A percentile compares a stretch with the other conserved stretches of the same genome.
Evolutionary conservation across 30 jellyfish, hydroid and myxozoan genomes (phyloP).

Genomic region (Morbakka virulenta): DNA sequence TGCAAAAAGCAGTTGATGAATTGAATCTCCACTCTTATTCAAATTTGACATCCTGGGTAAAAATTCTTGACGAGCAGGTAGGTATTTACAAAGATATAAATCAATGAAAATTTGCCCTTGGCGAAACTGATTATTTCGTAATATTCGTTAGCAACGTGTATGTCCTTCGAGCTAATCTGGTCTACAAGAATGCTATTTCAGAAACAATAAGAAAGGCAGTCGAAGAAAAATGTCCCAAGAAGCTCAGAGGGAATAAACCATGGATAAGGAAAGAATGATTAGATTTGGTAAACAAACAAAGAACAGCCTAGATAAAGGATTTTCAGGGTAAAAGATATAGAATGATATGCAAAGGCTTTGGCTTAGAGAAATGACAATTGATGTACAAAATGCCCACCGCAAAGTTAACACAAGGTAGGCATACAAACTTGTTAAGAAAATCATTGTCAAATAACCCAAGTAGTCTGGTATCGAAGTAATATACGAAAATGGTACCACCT

Average conservation of each 20-base stretch:
- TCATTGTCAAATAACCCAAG: neutral
- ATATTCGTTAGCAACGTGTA: too few species aligned
- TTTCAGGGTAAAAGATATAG: neutral
- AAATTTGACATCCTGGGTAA: constrained; percentile 85
- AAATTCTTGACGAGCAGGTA: constrained; percentile 83
- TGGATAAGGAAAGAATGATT: neutral
- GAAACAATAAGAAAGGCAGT: too few species aligned
- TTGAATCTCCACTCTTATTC: constrained; percentile 93
- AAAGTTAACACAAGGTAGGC: neutral
- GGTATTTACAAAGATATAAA: neutral
- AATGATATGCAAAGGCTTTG: too few species aligned
- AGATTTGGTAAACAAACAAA: neutral
- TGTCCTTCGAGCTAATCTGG: too few species aligned
- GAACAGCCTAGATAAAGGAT: neutral
- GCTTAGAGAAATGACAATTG: too few species aligned
- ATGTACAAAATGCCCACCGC: neutral
- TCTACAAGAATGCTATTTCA: too few species aligned
- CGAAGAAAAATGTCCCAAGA: too few species aligned
- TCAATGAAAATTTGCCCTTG: too few species aligned
- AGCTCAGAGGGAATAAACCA: too few species aligned
- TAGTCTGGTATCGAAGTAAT: neutral
- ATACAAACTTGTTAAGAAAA: neutral
- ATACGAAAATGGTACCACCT: neutral
- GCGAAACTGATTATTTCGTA: too few species aligned
- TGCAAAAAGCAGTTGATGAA: constrained; percentile 96